Base-by-base conservation (phyloP, 2,113 vertebrate genomes). In the Epinephelus fuscoguttatus region DNA sequence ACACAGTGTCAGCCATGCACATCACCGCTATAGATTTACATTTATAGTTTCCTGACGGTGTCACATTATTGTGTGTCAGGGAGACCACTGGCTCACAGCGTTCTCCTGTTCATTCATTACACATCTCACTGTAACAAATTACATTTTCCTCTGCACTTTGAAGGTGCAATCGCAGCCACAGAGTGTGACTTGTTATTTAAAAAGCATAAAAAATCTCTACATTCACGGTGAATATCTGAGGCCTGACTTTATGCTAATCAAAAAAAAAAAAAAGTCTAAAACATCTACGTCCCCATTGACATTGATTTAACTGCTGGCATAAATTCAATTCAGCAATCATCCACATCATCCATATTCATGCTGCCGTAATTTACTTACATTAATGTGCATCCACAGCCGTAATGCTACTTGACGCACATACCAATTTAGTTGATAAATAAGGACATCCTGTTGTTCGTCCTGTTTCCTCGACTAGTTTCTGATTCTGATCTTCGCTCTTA, bases 281-380 rank as follows among this genome's bases (percentile, higher is more conserved):
- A 91, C 88, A 84, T 75, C 85, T 23, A 70, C 52, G 88, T 93
- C 92, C 89, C 84, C 89, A 25, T 56, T 88, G 88, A 91, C 92
- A 88, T 91, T 93, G 91, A 92, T 92, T 90, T 89, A 89, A 78
- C 89, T 88, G 72, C 89, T 74, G 86, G 88, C 84, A 66, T 87
- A 69, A 91, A 91, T 92, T 89, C 86, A 89, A 86, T 89, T 84
- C 83, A 63, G 82, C 88, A 90, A 89, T 90, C 88, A 86, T 78
- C 84, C 63, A 18, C 85, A 72, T 86, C 84, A 89, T 92, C 88
- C 89, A 89, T 91, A 91, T 91, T 92, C 91, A 91, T 89, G 81
- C 4, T 1, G 83, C 25, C 2, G 70, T 85, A 89, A 91, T 90
- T 90, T 90, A 92, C 84, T 91, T 89, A 85, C 75, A 80, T 87